phyloP scores from a whole-genome alignment of 2,888 invertebrate species.

The Therioaphis trifolii region DNA sequence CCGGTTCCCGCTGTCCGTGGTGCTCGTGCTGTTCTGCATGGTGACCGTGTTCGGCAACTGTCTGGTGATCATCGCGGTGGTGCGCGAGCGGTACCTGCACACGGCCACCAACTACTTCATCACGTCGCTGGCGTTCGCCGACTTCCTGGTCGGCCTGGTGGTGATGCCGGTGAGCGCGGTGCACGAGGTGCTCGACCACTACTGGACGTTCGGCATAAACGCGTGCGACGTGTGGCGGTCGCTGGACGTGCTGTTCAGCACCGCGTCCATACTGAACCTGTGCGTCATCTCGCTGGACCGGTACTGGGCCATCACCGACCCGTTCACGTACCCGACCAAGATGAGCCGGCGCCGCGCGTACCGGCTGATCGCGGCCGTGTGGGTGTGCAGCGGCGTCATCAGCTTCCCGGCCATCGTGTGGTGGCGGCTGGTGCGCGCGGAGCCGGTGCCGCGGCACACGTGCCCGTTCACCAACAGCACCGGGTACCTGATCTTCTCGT shows the following conservation, averaged over 20 bases:
- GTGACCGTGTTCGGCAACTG: conserved; percentile 95
- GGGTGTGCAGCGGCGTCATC: conserved; percentile 96
- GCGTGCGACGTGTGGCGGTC: conserved; percentile 99
- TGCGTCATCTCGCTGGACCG: conserved; percentile 96
- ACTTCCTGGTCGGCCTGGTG: conserved; percentile 93
- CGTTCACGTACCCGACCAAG: conserved; percentile 94
- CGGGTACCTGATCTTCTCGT: conserved; percentile 96
- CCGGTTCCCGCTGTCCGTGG: conserved; percentile 80
- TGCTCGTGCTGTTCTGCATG: conserved; percentile 87
- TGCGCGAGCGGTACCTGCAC: conserved; percentile 91
- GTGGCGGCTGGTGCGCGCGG: conserved; percentile 89
- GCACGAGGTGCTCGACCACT: conserved; percentile 88
- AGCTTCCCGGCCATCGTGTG: conserved; percentile 98
- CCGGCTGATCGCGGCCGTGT: conserved; percentile 90
- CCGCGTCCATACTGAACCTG: conserved; percentile 95
- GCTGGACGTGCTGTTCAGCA: conserved; percentile 95
- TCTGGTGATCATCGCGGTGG: conserved; percentile 92
- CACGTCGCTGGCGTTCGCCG: conserved; percentile 95
- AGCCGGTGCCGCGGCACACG: conserved; percentile 80
- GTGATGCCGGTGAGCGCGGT: conserved; percentile 98
- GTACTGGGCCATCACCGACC: conserved; percentile 99
- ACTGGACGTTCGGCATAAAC: conserved; percentile 94
- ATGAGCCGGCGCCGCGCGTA: conserved; percentile 92
- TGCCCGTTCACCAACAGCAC: conserved; percentile 97
- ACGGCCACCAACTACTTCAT: conserved; percentile 98